Evolutionary conservation across 2,113 vertebrate species (phyloP).

Genomic region (Procapra przewalskii): DNA sequence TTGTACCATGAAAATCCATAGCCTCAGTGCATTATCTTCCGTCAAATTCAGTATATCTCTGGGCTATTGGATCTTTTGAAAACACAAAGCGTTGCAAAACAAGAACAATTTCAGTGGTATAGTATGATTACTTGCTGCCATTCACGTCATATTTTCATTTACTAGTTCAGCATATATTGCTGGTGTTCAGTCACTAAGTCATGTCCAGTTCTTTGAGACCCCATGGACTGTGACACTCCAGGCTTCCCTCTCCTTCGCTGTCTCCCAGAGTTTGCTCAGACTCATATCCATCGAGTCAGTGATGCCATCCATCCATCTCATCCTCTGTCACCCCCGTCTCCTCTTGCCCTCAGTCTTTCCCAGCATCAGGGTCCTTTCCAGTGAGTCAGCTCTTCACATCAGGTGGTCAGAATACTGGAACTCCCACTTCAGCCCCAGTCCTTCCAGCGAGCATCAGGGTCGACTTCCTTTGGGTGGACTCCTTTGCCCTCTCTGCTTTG

Average conservation of each 20-base stretch:
- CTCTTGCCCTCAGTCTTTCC: not conserved
- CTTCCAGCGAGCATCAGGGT: not conserved
- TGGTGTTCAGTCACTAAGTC: not conserved
- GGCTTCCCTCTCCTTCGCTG: not conserved
- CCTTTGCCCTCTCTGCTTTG: not conserved
- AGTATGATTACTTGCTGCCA: fast-evolving
- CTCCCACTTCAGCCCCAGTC: not conserved
- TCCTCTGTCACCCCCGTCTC: not conserved
- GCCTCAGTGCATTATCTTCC: too few species aligned
- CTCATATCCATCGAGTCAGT: not conserved
- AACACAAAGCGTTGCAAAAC: not conserved
- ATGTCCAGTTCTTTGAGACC: not conserved
- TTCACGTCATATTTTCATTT: not conserved
- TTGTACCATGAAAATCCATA: not conserved
- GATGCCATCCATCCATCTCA: not conserved
- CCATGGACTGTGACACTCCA: not conserved
- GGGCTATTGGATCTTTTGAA: not conserved
- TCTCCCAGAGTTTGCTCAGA: not conserved
- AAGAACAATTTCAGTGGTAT: not conserved
- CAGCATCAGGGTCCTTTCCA: not conserved
- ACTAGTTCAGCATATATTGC: not conserved
- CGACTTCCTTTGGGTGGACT: not conserved
- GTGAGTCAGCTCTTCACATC: not conserved
- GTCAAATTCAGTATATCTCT: fast-evolving
- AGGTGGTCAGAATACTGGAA: not conserved